phyloP scores from a whole-genome alignment of 2,113 vertebrate genomes.

The Scytalopus superciliaris region DNA sequence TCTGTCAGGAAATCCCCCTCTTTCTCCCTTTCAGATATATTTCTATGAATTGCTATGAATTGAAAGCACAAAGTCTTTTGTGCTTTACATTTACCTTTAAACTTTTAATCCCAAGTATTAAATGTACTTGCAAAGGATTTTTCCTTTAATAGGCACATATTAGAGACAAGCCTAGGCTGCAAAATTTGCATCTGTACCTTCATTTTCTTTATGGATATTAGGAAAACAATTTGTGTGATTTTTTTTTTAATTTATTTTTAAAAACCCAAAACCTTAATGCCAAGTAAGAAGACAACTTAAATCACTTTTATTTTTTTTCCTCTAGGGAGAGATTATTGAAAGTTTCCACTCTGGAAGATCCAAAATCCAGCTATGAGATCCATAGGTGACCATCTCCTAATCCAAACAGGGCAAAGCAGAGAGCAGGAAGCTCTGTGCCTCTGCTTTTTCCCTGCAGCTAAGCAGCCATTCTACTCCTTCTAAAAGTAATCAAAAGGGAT shows the following conservation, averaged over 20 bases:
- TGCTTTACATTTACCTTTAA: neutral
- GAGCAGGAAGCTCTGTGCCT: neutral
- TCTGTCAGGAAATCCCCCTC: neutral
- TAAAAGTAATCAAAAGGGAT: neutral
- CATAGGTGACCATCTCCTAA: neutral
- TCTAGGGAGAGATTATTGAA: neutral
- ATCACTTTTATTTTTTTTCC: rapidly evolving
- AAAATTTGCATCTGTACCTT: neutral
- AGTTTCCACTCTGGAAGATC: neutral
- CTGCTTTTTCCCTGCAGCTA: neutral
- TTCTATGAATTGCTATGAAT: neutral
- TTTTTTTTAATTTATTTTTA: neutral
- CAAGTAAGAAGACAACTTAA: neutral
- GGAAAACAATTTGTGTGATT: neutral
- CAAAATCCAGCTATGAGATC: neutral
- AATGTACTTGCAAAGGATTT: neutral
- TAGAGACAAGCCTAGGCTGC: neutral
- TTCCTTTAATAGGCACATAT: neutral
- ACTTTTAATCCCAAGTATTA: neutral
- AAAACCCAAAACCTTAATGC: neutral
- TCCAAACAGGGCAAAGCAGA: neutral
- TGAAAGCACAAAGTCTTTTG: neutral
- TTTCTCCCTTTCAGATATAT: neutral
- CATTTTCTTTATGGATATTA: neutral
- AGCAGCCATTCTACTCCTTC: neutral